Percentiles rank a stretch among this genome's conserved stretches.
Conservation (phyloP, 2,888 invertebrate genomes). For the Gibbula magus region DNA sequence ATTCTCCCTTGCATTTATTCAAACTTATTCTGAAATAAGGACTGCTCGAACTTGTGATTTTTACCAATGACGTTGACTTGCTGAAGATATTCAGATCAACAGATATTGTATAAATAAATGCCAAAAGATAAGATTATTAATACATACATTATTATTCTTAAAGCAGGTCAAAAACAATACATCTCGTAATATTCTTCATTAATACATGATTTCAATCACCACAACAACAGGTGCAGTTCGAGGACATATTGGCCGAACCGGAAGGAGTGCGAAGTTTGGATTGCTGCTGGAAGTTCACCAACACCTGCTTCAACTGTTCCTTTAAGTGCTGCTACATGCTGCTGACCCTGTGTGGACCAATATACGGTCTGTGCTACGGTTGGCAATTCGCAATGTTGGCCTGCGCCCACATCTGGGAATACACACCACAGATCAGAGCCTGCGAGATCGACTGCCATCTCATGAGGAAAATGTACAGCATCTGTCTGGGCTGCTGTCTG, state of each 20-base stretch:
- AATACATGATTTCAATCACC: no score
- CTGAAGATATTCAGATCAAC: no score
- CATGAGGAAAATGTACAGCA: conserved; percentile 73
- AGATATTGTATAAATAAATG: no score
- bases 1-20: no score
- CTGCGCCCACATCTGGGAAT: conserved; percentile 83
- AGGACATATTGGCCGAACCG: conserved; percentile 65
- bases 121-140: no score
- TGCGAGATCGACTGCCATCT: conserved; percentile 79
- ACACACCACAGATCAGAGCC: conserved; percentile 81
- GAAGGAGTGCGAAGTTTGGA: conserved; percentile 76
- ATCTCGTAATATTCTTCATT: no score
- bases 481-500: conserved; percentile 76
- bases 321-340: conserved; percentile 83
- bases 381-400: conserved; percentile 77
- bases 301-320: conserved; percentile 80
- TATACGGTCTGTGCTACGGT: conserved; percentile 80
- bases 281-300: conserved; percentile 83
- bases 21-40: no score
- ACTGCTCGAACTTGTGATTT: no score
- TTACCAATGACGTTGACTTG: no score
- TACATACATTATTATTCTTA: no score
- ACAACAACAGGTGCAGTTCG: conserved; percentile 50
- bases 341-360: conserved; percentile 82
- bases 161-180: no score